phyloP scores from a whole-genome alignment of 2,797 vertebrate genomes.

The Pseudomugil tenellus region DNA sequence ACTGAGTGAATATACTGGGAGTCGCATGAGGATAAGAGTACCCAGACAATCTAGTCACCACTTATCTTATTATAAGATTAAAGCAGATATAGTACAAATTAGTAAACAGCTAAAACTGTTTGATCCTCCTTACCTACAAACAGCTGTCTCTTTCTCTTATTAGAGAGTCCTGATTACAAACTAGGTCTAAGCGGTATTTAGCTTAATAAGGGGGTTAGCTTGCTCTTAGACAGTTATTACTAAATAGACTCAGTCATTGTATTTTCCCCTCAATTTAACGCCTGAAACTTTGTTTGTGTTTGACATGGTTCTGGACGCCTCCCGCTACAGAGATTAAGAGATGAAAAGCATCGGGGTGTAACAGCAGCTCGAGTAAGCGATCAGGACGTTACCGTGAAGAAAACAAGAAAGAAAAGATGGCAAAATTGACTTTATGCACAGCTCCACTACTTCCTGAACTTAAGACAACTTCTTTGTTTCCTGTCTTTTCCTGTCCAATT shows the following conservation, averaged over 20 bases:
- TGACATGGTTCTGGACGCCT: conserved; percentile 33
- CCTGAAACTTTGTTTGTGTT: conserved; percentile 46
- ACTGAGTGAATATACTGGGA: conserved; percentile 10
- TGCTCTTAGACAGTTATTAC: conserved; percentile 19
- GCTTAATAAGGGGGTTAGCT: conserved; percentile 32
- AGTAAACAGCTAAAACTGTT: conserved; percentile 25
- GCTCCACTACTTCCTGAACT: no score
- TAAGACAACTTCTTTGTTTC: no score
- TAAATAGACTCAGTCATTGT: conserved; percentile 41
- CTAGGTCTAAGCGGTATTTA: conserved; percentile 19
- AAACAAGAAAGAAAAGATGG: background rate
- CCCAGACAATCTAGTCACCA: conserved; percentile 10
- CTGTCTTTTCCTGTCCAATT: no score
- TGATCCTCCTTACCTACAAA: conserved; percentile 27
- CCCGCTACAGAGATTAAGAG: conserved; percentile 37
- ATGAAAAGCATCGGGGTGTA: conserved; percentile 21
- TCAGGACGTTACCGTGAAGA: background rate
- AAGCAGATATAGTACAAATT: conserved; percentile 20
- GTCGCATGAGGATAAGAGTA: conserved; percentile 3
- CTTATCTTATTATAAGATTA: conserved; percentile 32
- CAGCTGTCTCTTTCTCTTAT: conserved; percentile 31
- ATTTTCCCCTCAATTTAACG: conserved; percentile 64
- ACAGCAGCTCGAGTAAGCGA: conserved; percentile 24
- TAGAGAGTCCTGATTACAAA: conserved; percentile 34
- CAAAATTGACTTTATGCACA: no score